Evolutionary conservation across 2,888 invertebrate genomes (phyloP).

Genomic region (Amblyjoppa fuscipennis): DNA sequence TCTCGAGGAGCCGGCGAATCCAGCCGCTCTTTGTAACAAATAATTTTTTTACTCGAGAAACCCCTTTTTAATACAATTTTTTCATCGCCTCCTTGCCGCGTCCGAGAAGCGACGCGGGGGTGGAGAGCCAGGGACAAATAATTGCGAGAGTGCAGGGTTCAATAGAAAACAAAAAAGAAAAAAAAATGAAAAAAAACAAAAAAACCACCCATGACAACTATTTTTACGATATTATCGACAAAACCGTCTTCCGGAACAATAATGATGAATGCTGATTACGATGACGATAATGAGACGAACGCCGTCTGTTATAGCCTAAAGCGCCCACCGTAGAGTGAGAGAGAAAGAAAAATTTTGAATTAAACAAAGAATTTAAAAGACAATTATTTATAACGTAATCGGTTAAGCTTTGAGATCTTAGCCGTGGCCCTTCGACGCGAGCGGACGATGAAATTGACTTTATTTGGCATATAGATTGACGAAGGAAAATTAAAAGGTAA

Average conservation of each 20-base stretch:
- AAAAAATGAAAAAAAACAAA: neutral
- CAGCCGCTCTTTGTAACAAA: constrained; percentile 42
- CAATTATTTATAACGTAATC: constrained; percentile 64
- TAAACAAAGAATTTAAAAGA: constrained; percentile 49
- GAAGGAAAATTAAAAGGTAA: constrained; percentile 51
- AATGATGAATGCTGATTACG: constrained; percentile 68
- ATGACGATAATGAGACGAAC: constrained; percentile 53
- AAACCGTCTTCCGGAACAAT: constrained; percentile 83
- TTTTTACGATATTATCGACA: constrained; percentile 80
- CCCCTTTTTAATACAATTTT: constrained; percentile 53
- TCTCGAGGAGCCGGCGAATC: constrained; percentile 16
- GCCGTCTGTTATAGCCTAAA: constrained; percentile 76
- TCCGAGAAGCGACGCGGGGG: constrained; percentile 23
- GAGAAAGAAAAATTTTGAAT: constrained; percentile 62
- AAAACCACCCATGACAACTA: constrained; percentile 74
- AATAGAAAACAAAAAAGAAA: constrained; percentile 63
- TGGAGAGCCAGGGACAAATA: constrained; percentile 52
- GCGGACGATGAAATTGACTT: constrained; percentile 42
- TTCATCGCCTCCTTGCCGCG: constrained; percentile 31
- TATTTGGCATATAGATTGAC: constrained; percentile 62
- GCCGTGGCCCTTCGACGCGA: constrained; percentile 50
- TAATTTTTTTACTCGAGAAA: constrained; percentile 47
- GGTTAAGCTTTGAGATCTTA: constrained; percentile 57
- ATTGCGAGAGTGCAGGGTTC: constrained; percentile 72
- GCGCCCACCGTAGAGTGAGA: constrained; percentile 63